Percentiles rank a stretch among this genome's conserved stretches.
These are phyloP conservation scores for Oryzias sinensis DNA, from an alignment of 2,797 vertebrate genomes.

Conservation along the genomic window DNA sequence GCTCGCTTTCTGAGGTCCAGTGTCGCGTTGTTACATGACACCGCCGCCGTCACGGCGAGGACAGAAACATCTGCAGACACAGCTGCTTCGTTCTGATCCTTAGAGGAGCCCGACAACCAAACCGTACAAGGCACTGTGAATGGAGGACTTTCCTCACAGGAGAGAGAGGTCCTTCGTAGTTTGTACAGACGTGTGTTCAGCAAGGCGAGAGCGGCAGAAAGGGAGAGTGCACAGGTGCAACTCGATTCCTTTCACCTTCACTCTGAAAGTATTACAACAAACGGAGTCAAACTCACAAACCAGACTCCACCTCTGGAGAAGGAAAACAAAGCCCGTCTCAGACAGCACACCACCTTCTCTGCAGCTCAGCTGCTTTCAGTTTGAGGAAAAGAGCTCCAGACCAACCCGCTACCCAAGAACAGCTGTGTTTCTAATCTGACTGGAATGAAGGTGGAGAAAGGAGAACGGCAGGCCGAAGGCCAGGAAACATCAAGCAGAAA, in stretches of 20 bases:
- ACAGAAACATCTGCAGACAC: not conserved
- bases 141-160: not conserved
- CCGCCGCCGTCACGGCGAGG: not conserved
- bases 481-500: conserved; percentile 2
- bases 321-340: not conserved
- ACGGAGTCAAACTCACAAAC: conserved; percentile 2
- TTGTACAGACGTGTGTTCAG: conserved; percentile 1
- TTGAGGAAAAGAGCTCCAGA: conserved; percentile 5
- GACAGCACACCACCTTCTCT: not conserved
- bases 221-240: conserved; percentile 35
- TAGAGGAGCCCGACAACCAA: no score
- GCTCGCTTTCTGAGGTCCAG: conserved; percentile 68
- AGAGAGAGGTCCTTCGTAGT: not conserved
- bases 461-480: conserved; percentile 6
- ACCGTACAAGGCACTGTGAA: not conserved
- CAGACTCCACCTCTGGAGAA: not conserved
- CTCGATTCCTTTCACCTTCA: conserved; percentile 38
- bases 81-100: no score
- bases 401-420: conserved; percentile 22
- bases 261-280: conserved; percentile 20
- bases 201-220: conserved; percentile 6
- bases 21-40: conserved; percentile 66
- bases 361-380: conserved; percentile 18
- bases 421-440: conserved; percentile 45
- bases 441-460: conserved; percentile 31